phyloP scores from a whole-genome alignment of 2,888 invertebrate species.

The Erebia palarica region DNA sequence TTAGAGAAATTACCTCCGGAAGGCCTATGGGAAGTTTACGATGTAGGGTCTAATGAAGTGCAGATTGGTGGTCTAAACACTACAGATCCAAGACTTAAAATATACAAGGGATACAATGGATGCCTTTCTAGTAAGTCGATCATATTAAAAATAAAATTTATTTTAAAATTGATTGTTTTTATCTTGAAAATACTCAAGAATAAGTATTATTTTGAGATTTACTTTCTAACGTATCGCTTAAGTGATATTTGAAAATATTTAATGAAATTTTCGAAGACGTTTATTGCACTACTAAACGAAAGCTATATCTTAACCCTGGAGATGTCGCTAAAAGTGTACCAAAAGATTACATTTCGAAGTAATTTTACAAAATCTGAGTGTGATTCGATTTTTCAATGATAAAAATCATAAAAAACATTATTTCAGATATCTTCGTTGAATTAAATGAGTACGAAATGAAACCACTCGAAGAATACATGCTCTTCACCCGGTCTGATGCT shows the following conservation, averaged over 20 bases:
- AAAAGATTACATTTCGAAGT: not conserved
- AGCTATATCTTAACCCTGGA: not conserved
- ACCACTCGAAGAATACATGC: constrained; percentile 95
- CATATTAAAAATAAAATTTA: not conserved
- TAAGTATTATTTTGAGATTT: no score
- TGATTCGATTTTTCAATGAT: not conserved
- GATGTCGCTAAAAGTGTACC: no score
- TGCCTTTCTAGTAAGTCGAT: constrained; percentile 91
- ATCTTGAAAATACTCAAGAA: no score
- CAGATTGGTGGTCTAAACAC: constrained; percentile 94
- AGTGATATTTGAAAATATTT: no score
- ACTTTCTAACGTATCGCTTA: no score
- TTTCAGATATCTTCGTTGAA: constrained; percentile 91
- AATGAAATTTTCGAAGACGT: no score
- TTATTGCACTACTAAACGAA: no score
- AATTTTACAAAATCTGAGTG: no score
- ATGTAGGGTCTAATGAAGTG: constrained; percentile 89
- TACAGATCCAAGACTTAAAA: constrained; percentile 90
- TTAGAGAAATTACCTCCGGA: constrained; percentile 86
- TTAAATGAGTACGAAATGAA: constrained; percentile 92
- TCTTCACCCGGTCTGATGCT: constrained; percentile 92
- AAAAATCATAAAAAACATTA: not conserved
- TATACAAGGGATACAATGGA: constrained; percentile 93
- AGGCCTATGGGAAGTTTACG: constrained; percentile 85
- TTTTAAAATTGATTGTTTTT: no score